Percentiles rank a stretch among this genome's conserved stretches.
These are phyloP conservation scores for Magallana nippona DNA, from an alignment of 2,888 invertebrate genomes.

Conservation along the genomic window DNA sequence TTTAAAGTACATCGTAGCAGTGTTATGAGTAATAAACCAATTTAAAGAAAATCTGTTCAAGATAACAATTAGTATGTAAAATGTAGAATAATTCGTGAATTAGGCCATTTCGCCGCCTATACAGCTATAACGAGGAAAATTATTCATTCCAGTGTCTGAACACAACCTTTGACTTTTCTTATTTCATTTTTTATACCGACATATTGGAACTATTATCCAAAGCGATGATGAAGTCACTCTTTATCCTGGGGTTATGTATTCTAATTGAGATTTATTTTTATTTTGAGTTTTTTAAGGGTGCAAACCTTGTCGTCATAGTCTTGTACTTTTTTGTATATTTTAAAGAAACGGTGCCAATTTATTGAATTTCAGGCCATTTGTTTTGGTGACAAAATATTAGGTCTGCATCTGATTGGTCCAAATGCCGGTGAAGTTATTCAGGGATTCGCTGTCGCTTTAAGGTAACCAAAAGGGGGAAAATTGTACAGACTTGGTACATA, in stretches of 20 bases:
- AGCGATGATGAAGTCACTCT: constrained; percentile 10
- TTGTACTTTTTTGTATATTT: background rate
- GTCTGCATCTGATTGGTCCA: constrained; percentile 94
- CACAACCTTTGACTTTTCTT: constrained; percentile 19
- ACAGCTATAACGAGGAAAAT: constrained; percentile 1
- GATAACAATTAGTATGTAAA: constrained; percentile 15
- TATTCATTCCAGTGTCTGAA: background rate
- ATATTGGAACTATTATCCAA: constrained; percentile 2
- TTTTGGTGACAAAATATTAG: constrained; percentile 84
- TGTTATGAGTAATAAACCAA: background rate
- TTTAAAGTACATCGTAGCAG: background rate
- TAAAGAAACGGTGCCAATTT: constrained; percentile 24
- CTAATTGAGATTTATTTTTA: constrained; percentile 5
- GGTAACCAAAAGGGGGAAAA: constrained; percentile 82
- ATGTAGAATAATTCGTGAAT: background rate
- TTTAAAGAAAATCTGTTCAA: constrained; percentile 14
- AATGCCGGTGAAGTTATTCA: constrained; percentile 96
- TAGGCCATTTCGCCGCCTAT: background rate
- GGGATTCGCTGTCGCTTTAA: constrained; percentile 93
- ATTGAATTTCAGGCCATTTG: constrained; percentile 77
- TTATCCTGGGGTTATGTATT: background rate
- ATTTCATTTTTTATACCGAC: background rate
- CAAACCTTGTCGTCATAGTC: background rate
- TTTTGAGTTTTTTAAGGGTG: constrained; percentile 8
- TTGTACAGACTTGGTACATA: background rate